phyloP scores from a whole-genome alignment of 2,113 vertebrate genomes.

The Psilopogon haemacephalus region DNA sequence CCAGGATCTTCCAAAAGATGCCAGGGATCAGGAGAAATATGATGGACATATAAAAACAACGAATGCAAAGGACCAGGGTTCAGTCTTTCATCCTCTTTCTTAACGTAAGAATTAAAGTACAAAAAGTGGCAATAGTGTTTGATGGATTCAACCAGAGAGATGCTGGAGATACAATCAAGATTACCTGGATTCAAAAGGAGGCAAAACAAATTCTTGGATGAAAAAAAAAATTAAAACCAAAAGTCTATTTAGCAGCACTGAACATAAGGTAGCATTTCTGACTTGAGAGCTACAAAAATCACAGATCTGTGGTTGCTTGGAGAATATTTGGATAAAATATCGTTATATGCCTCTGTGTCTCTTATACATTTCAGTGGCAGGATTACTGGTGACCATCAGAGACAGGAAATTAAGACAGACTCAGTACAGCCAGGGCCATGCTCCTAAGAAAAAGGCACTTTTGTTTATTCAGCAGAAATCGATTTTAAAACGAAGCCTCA shows the following conservation, averaged over 20 bases:
- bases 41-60: not conserved
- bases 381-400: not conserved
- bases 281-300: not conserved
- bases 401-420: not conserved
- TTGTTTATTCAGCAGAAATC: not conserved
- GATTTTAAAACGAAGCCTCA: not conserved
- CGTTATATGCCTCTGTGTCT: not conserved
- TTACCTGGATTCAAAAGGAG: not conserved
- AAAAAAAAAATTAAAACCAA: not conserved
- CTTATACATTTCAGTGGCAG: not conserved
- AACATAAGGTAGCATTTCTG: not conserved
- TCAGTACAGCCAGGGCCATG: not conserved
- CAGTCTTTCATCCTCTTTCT: not conserved
- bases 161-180: not conserved
- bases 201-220: not conserved
- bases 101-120: not conserved
- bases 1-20: not conserved
- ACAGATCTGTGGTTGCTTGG: not conserved
- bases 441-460: not conserved
- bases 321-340: slow-evolving; percentile 3
- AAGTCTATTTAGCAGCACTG: not conserved
- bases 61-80: not conserved
- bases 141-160: not conserved
- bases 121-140: not conserved
- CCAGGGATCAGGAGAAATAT: not conserved